These are phyloP conservation scores for Epinephelus moara DNA, from an alignment of 2,113 vertebrate genomes.

Conservation along the genomic window DNA sequence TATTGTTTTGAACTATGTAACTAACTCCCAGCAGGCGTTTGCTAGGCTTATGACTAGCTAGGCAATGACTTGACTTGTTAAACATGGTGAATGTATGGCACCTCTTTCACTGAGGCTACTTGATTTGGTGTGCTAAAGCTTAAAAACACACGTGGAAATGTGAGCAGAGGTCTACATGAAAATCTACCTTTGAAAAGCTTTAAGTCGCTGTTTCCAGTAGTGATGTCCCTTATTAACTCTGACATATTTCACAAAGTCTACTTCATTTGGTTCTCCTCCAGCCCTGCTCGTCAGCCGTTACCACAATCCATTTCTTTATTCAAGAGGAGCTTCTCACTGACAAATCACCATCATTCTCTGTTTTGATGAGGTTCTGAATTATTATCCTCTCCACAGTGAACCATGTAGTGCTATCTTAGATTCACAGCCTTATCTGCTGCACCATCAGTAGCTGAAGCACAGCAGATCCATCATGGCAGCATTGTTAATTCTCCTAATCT, in stretches of 20 bases:
- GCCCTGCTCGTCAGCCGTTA: neutral
- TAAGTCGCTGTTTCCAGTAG: neutral
- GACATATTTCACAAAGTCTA: conserved; percentile 9
- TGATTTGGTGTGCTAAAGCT: neutral
- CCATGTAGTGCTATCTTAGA: conserved; percentile 64
- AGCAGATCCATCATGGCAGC: conserved; percentile 65
- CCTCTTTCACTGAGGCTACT: too few relatives aligned
- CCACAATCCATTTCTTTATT: conserved; percentile 3
- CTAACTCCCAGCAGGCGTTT: too few relatives aligned
- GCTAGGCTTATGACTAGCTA: too few relatives aligned
- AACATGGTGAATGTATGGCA: neutral
- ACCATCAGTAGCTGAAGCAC: conserved; percentile 63
- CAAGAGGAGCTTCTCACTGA: conserved; percentile 25
- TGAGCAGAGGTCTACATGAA: neutral
- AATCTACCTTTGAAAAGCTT: neutral
- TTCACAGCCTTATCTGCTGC: conserved; percentile 60
- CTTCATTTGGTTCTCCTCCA: conserved; percentile 14
- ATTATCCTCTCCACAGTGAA: conserved; percentile 65
- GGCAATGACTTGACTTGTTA: too few relatives aligned
- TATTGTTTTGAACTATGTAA: too few relatives aligned
- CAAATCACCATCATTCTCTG: conserved; percentile 41
- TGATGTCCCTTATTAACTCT: neutral
- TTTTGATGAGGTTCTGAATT: conserved; percentile 54
- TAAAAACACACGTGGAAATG: neutral
- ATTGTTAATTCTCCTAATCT: conserved; percentile 68